Evolutionary conservation across 2,113 vertebrate genomes (phyloP), one percentile per base, ranked within the genome.

Genomic region (Microtus ochrogaster): DNA sequence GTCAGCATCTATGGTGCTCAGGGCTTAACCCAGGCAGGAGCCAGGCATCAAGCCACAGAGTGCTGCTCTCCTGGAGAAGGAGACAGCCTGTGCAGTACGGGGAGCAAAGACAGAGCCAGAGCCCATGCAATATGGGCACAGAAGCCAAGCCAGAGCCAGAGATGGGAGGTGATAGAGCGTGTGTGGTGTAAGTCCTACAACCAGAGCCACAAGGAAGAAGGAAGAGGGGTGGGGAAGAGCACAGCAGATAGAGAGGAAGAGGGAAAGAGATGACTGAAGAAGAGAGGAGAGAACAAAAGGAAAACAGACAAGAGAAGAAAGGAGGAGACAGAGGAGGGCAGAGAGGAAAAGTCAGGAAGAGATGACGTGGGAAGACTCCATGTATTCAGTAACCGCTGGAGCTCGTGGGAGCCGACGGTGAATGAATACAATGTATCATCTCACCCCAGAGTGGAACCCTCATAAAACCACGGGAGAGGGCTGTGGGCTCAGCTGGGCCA

Each of bases 371-470:
- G 83, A 91, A n/a, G 44, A 2, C 5, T 0, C 12, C 5, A 3
- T 2, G 13, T 28, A 21, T 6, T 0, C 47, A 16, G 26, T 4
- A 14, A 9, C 39, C 2, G 41, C 82, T 39, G 21, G 82, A 66
- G 17, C 16, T 47, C 44, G 0, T 17, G 21, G 0, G 55, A 39
- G 30, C n/a, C 7, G 28, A 36, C 1, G 24, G 0, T 19, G 41
- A 49, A 58, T 7, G 41, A 49, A 58, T 70, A 55, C 39, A 12
- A 5, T 5, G 33, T 24, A 7, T 16, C 66, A 9, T 24, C 63
- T 79, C n/a, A 1, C 36, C 11, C 44, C 12, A 41, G 52, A 63
- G 14, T 28, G 70, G 55, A 22, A 49, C 17, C 28, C 65, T 47
- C 33, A 14, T n/a, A 70, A 70, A 41, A 65, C 12, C 41, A 66